Evolutionary conservation across 1,140 invertebrate species (phyloP).

Genomic region (Drosophila prosaltans): DNA sequence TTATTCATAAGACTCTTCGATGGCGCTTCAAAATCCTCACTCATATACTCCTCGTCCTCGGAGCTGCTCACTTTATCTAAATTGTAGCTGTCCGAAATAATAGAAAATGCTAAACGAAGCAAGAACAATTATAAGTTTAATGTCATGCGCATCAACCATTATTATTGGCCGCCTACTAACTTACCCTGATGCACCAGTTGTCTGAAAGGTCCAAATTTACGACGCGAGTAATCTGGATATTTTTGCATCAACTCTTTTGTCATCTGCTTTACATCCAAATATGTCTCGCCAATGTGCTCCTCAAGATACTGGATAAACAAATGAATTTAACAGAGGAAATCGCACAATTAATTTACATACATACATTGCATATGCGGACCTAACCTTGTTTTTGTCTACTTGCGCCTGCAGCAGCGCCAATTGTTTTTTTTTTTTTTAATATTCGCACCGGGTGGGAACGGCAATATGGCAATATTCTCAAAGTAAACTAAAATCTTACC

Average conservation of each 20-base stretch:
- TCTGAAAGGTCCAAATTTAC: slow-evolving; percentile 87
- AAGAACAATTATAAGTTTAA: not conserved
- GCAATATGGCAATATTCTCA: not conserved
- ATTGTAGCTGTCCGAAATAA: slow-evolving; percentile 85
- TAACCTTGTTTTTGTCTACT: slow-evolving; percentile 69
- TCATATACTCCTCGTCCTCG: slow-evolving; percentile 39
- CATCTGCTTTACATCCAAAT: slow-evolving; percentile 89
- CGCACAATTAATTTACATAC: slow-evolving; percentile 29
- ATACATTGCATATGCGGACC: slow-evolving; percentile 14
- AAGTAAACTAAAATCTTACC: slow-evolving; percentile 43
- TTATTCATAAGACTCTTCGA: slow-evolving; percentile 85
- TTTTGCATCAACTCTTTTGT: slow-evolving; percentile 88
- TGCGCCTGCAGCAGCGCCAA: not conserved
- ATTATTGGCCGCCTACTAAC: slow-evolving; percentile 15
- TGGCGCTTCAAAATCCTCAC: slow-evolving; percentile 69
- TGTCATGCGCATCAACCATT: not conserved
- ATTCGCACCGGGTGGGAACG: not conserved
- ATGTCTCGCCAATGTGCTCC: slow-evolving; percentile 88
- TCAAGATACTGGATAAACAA: slow-evolving; percentile 85
- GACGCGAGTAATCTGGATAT: slow-evolving; percentile 88
- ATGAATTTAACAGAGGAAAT: not conserved
- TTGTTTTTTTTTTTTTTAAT: not conserved
- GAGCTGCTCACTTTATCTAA: slow-evolving; percentile 82
- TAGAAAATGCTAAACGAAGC: slow-evolving; percentile 83
- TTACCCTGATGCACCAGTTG: slow-evolving; percentile 86